These are phyloP conservation scores for Siniperca chuatsi DNA, from an alignment of 2,113 vertebrate genomes.

Conservation along the genomic window DNA sequence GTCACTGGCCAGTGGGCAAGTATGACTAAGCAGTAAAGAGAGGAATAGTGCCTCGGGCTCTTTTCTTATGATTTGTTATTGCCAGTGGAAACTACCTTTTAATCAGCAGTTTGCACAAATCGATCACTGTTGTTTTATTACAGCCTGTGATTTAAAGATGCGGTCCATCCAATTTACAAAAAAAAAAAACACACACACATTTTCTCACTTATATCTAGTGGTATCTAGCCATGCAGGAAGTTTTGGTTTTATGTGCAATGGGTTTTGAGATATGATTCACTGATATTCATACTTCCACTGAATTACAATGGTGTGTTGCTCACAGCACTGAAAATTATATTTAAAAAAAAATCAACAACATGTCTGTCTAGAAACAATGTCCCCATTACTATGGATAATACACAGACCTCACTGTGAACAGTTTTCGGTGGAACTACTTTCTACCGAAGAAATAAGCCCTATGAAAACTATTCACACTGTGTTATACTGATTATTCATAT, in stretches of 20 bases:
- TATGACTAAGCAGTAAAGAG: slow-evolving; percentile 51
- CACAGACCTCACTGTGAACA: background rate
- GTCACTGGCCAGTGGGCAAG: slow-evolving; percentile 8
- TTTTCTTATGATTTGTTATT: slow-evolving; percentile 25
- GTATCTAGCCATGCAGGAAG: accelerated
- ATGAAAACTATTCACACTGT: background rate
- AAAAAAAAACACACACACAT: background rate
- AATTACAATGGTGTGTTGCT: background rate
- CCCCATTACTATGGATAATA: background rate
- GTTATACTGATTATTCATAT: background rate
- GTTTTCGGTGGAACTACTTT: background rate
- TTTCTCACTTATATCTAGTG: background rate
- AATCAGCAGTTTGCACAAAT: slow-evolving; percentile 12
- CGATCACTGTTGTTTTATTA: background rate
- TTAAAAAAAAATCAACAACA: no score
- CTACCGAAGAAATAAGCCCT: background rate
- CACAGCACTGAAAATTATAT: no score
- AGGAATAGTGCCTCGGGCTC: background rate
- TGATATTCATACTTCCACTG: background rate
- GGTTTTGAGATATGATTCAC: background rate
- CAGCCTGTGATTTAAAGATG: background rate
- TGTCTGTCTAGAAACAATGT: background rate
- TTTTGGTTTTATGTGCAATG: background rate
- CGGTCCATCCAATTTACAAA: no score
- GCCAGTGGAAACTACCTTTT: background rate